Base-by-base conservation (phyloP, 2,888 invertebrate genomes). In the Ptilodon capucinus region DNA sequence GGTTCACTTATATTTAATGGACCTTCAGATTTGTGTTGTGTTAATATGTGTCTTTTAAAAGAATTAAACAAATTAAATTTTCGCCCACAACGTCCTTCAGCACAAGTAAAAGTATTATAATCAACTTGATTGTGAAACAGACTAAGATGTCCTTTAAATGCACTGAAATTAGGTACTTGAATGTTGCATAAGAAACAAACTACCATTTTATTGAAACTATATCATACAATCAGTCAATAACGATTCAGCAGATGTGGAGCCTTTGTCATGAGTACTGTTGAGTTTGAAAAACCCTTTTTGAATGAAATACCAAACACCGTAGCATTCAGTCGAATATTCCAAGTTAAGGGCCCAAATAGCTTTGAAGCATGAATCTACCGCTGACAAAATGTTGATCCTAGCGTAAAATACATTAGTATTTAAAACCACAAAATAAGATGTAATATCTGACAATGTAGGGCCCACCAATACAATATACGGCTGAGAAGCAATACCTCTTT, bases 331-430 rank as follows among this genome's bases (percentile, higher is more conserved):
- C 19, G 35, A n/a, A 36, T 46, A 51, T n/a, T 42, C 35, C 8
- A 17, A 9, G 19, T 51, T 51, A 19, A 51, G 40, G 2, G 43
- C 34, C 46, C 42, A 49, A 34, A 45, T 38, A 34, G 23, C 23
- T 42, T 49, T 49, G 14, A 36, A 49, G 14, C 49, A 49, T 9
- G 42, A 36, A n/a, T 49, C 49, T 4, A 49, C 35, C 14, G 49
- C 38, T 14, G 30, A 14, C 23, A 49, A 23, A 18, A 45, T 44
- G 32, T 34, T 45, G 2, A 21, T 9, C 14, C 14, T 8, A 11
- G 16, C 5, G 23, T 49, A 49, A 11, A 42, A 14, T 6, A 23
- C 13, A 19, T 28, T 6, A 6, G 32, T 17, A 19, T 36, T 38
- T 13, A 45, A 34, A 18, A 49, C 14, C 19, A 19, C 19, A 19